phyloP scores from a whole-genome alignment of 2,888 invertebrate genomes.

The Nomada flava region DNA sequence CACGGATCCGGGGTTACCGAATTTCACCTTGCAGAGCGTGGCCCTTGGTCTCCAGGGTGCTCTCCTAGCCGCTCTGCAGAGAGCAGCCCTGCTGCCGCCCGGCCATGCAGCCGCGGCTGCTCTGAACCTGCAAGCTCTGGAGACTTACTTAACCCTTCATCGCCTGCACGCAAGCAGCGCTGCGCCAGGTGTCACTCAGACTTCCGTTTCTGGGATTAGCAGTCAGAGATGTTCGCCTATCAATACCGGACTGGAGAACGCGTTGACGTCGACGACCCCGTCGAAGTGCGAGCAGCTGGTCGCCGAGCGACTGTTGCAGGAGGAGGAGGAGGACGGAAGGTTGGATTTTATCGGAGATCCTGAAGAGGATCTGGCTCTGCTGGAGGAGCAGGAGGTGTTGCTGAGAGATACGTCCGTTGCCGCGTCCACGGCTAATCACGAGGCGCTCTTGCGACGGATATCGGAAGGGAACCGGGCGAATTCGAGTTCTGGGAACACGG shows the following conservation, averaged over 20 bases:
- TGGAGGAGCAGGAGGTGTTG: slow-evolving; percentile 90
- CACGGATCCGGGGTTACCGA: slow-evolving; percentile 73
- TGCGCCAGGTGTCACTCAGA: slow-evolving; percentile 78
- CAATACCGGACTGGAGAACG: slow-evolving; percentile 82
- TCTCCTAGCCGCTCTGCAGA: slow-evolving; percentile 93
- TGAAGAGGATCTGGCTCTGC: slow-evolving; percentile 90
- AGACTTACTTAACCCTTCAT: slow-evolving; percentile 94
- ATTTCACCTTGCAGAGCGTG: slow-evolving; percentile 87
- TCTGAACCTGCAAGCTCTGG: slow-evolving; percentile 93
- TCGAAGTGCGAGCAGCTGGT: slow-evolving; percentile 49
- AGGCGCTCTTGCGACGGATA: slow-evolving; percentile 79
- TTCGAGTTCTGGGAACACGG: slow-evolving; percentile 20
- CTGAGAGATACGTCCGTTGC: slow-evolving; percentile 85
- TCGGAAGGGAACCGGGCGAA: slow-evolving; percentile 67
- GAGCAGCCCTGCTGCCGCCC: slow-evolving; percentile 92
- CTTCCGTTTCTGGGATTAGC: slow-evolving; percentile 70
- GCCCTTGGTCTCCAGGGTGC: slow-evolving; percentile 93
- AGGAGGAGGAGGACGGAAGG: slow-evolving; percentile 74
- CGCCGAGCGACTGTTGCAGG: slow-evolving; percentile 61
- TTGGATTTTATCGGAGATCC: slow-evolving; percentile 81
- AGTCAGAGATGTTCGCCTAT: slow-evolving; percentile 67
- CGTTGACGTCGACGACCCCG: slow-evolving; percentile 49
- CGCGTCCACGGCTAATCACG: slow-evolving; percentile 69
- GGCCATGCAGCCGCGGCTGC: slow-evolving; percentile 94
- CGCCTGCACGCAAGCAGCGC: slow-evolving; percentile 90